Conservation (phyloP, 35 echinoderm and acorn worm species). For the Apostichopus japonicus region DNA sequence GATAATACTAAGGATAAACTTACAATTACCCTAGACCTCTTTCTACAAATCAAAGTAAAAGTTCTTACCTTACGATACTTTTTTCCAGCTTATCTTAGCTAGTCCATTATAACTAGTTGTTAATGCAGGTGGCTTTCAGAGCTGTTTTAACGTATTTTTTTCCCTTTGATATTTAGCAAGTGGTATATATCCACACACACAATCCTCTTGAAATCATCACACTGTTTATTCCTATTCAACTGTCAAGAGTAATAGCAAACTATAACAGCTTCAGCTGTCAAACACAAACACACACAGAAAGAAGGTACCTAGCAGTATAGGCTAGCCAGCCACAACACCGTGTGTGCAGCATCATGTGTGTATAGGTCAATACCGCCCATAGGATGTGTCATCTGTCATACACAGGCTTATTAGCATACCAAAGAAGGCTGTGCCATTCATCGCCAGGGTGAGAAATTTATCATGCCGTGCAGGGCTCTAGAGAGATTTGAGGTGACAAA, state of each 20-base stretch:
- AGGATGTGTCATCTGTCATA: constrained; percentile 48
- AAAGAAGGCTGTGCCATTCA: constrained; percentile 39
- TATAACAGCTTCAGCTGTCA: background rate
- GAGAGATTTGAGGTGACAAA: constrained; percentile 39
- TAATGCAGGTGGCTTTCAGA: background rate
- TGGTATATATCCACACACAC: background rate
- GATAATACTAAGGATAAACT: no score
- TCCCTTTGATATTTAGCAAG: background rate
- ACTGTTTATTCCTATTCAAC: background rate
- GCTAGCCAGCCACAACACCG: background rate
- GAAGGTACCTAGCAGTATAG: no score
- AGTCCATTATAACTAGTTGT: background rate
- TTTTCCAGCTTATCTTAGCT: background rate
- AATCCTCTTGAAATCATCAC: background rate
- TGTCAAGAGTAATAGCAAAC: background rate
- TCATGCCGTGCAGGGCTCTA: background rate
- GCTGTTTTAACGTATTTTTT: background rate
- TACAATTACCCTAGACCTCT: no score
- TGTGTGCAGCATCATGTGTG: background rate
- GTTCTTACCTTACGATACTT: no score
- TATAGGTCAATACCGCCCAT: background rate
- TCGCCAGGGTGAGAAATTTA: constrained; percentile 12
- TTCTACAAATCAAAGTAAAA: no score
- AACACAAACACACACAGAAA: background rate
- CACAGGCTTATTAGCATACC: constrained; percentile 30